phyloP scores from a whole-genome alignment of 2,888 invertebrate species.

The Melanostoma scalare region DNA sequence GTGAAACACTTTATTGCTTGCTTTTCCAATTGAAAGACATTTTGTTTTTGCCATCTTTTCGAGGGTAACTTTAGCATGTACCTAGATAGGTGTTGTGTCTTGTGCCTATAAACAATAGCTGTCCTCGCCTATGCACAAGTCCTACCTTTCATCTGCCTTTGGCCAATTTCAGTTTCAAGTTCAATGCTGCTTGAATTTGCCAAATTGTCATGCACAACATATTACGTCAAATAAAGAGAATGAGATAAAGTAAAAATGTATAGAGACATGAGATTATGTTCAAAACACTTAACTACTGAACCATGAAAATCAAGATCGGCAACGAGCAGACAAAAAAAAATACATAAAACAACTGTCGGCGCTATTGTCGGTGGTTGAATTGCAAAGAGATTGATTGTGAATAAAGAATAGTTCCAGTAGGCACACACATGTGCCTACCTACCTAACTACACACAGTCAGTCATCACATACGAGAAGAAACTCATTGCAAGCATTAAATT shows the following conservation, averaged over 20 bases:
- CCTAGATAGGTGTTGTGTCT: no score
- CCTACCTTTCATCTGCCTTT: background rate
- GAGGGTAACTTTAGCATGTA: no score
- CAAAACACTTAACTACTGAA: constrained; percentile 53
- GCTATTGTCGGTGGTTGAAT: constrained; percentile 14
- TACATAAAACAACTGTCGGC: constrained; percentile 11
- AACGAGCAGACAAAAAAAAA: constrained; percentile 1
- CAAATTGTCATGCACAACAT: constrained; percentile 54
- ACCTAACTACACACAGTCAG: background rate
- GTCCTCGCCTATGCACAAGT: no score
- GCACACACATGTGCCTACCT: no score
- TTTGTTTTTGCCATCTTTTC: no score
- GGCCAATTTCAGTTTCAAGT: constrained; percentile 54
- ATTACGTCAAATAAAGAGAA: background rate
- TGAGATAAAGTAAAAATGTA: background rate
- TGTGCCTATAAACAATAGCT: no score
- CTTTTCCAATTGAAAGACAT: no score
- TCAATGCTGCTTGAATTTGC: constrained; percentile 58
- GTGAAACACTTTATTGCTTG: no score
- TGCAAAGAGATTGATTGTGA: constrained; percentile 6
- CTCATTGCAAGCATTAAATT: constrained; percentile 56
- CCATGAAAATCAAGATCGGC: constrained; percentile 71
- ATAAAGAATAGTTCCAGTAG: background rate
- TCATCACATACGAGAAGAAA: no score
- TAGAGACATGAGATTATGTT: constrained; percentile 16